Evolutionary conservation across 2,888 invertebrate species (phyloP), one percentile per base, ranked within the genome.

Genomic region (Odontothrips loti): DNA sequence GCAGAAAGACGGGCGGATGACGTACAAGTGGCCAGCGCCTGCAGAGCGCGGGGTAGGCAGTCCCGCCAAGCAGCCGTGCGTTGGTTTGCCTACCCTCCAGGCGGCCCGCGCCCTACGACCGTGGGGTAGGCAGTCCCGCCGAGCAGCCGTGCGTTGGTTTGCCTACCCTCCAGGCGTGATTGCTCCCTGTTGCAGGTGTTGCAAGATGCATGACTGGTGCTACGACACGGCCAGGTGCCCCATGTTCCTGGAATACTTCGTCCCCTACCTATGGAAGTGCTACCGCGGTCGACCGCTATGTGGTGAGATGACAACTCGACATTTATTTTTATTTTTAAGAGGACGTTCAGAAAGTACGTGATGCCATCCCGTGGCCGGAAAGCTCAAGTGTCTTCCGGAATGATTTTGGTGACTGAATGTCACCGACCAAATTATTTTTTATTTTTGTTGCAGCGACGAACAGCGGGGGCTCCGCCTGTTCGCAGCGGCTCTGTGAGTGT

Each of bases 211-310:
- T 87, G 96, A 96, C 87, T 91, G 93, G 88, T 96, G 96, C 87
- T 96, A 96, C 87, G 92, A 93, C 84, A 90, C 91, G 81, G 92
- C 94, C 81, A 92, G 92, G 85, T 96, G 96, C 85, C 93, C 94
- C 6, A 91, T 93, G 86, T 93, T 93, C 87, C 90, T 94, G 27
- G 93, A 95, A 82, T 96, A 96, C 88, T 92, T 96, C 86, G 92
- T 95, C 83, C 95, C 95, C 2, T 96, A 96, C 87, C 91, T 93
- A 85, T 96, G 96, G 96, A 93, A 93, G 86, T 96, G 96, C 87
- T 93, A 92, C 87, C 90, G 90, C 15, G 93, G 93, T 0, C 90
- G 91, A 85, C 95, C 96, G 0, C 89, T 94, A 58, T 96, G 96
- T 86, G 93, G 95, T 88, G 88, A 90, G 85, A 90, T 88, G 84